These are phyloP conservation scores for Meganola albula DNA, from an alignment of 2,888 invertebrate species.

Conservation along the genomic window DNA sequence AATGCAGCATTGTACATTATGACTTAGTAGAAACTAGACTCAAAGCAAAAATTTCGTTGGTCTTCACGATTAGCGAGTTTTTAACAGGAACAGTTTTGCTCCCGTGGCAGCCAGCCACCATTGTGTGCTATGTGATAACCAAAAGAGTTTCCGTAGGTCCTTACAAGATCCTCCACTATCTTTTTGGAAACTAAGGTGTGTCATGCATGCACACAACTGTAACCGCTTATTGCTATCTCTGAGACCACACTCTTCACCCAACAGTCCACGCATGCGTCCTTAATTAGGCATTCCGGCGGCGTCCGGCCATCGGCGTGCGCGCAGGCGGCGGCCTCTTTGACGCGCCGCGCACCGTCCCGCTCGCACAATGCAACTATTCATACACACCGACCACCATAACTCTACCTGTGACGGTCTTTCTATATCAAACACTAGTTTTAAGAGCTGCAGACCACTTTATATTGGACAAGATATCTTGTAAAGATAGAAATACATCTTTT, in stretches of 20 bases:
- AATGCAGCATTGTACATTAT: too few relatives aligned
- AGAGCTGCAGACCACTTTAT: conserved; percentile 33
- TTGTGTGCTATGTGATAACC: too few relatives aligned
- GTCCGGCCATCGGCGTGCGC: conserved; percentile 65
- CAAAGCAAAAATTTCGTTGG: too few relatives aligned
- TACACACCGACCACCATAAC: conserved; percentile 33
- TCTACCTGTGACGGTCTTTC: conserved; percentile 45
- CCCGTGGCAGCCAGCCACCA: too few relatives aligned
- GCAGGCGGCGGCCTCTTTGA: conserved; percentile 72
- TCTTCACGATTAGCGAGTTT: too few relatives aligned
- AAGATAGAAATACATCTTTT: conserved; percentile 28
- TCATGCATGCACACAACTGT: too few relatives aligned
- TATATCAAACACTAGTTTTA: conserved; percentile 57
- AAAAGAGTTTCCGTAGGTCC: too few relatives aligned
- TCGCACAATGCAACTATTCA: conserved; percentile 73
- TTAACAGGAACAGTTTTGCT: too few relatives aligned
- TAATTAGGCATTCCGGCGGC: conserved; percentile 74
- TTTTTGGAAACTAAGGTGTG: too few relatives aligned
- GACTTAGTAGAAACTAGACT: too few relatives aligned
- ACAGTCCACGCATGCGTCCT: conserved; percentile 72
- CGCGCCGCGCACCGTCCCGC: conserved; percentile 51
- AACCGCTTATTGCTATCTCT: conserved; percentile 19
- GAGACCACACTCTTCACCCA: conserved; percentile 24
- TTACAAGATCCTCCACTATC: too few relatives aligned
- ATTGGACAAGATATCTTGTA: conserved; percentile 37